Evolutionary conservation across 2,888 invertebrate species (phyloP), one percentile per base, ranked within the genome.

Genomic region (Acronicta alni): DNA sequence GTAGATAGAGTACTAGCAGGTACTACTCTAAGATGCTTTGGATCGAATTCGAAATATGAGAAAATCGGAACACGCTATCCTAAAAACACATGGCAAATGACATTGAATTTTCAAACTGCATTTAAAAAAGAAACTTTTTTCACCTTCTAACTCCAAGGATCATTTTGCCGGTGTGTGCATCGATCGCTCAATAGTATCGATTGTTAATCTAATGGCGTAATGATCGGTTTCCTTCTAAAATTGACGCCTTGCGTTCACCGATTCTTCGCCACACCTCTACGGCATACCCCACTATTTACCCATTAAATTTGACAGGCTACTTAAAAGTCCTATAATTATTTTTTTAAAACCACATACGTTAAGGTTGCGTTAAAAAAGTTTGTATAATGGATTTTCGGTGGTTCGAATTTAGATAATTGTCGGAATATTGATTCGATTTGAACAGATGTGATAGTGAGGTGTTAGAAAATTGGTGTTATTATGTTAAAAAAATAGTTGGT

Each of bases 271-370:
- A 83, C 85, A 83, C 83, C 77, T 75, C 77, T 68, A 80, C 80
- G 72, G 71, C 78, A 72, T 86, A 89, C 84, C 87, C 92, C 91
- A 89, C 91, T 91, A 94, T 94, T 93, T 93, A 92, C 89, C 88
- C 92, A 93, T 94, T 93, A 94, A 81, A 70, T 92, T 85, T 92
- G 93, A 93, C 93, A 92, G 91, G 82, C 89, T 90, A 88, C 89
- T 91, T 92, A 91, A 84, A 86, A 87, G 82, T 87, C 84, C 83
- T 89, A 86, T 92, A 91, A 93, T 93, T 92, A 92, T 89, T 88
- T 89, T 86, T 87, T 80, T 79, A 69, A 86, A 87, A 84, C 87
- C 82, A 83, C 81, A 84, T 85, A 83, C 86, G 85, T 87, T 86
- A 87, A 84, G 83, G 86, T 82, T 72, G 70, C 66, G 72, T 74